phyloP scores from a whole-genome alignment of 2,797 vertebrate species.

The Sus cebifrons region DNA sequence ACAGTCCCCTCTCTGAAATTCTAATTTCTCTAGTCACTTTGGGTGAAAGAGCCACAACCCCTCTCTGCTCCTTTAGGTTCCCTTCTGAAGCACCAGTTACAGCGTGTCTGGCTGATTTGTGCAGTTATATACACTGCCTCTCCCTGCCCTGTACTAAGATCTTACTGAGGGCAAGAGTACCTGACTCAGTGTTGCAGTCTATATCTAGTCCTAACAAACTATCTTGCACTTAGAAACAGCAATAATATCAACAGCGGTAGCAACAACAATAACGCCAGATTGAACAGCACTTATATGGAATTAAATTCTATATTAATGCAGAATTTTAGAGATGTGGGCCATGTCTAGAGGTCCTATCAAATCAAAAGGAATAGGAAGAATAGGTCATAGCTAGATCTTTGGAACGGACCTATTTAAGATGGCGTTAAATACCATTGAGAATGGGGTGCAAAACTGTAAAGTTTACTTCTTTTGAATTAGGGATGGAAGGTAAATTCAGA shows the following conservation, averaged over 20 bases:
- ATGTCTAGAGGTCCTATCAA: background rate
- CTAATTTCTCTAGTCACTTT: background rate
- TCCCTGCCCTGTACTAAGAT: background rate
- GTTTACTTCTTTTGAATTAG: background rate
- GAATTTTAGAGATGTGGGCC: background rate
- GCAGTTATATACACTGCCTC: background rate
- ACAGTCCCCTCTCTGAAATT: background rate
- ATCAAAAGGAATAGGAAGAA: background rate
- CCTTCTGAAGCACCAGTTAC: background rate
- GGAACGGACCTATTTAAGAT: background rate
- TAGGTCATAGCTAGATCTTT: background rate
- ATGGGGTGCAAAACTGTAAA: accelerated
- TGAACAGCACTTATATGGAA: background rate
- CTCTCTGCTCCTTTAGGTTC: background rate
- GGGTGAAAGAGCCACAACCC: background rate
- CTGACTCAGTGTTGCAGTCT: background rate
- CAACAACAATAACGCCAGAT: background rate
- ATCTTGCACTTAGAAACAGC: background rate
- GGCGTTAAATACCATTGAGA: background rate
- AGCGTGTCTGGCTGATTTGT: background rate
- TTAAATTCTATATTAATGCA: background rate
- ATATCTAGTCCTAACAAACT: too few relatives aligned
- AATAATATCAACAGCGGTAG: background rate
- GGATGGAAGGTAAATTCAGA: background rate
- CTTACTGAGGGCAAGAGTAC: background rate